Evolutionary conservation across 2,113 vertebrate genomes (phyloP).

Genomic region (Mus musculus): DNA sequence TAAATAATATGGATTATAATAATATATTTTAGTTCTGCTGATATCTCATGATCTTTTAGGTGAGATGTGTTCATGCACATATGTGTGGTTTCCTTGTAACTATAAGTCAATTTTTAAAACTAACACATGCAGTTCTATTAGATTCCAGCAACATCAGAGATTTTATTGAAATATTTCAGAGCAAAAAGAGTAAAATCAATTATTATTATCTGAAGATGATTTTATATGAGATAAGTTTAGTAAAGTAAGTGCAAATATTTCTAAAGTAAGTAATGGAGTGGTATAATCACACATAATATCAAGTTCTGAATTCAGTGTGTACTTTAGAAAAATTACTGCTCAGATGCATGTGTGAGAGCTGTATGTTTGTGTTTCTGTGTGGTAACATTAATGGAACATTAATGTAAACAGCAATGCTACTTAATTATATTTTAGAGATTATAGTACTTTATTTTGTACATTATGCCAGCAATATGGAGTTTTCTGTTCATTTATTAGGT

Average conservation of each 20-base stretch:
- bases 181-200: not conserved
- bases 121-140: not conserved
- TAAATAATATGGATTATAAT: not conserved
- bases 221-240: not conserved
- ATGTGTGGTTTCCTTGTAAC: not conserved
- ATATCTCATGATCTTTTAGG: not conserved
- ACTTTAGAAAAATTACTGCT: not conserved
- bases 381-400: not conserved
- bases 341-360: not conserved
- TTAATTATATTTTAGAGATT: not conserved
- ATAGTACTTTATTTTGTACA: not conserved
- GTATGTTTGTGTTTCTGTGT: not conserved
- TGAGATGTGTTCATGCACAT: not conserved
- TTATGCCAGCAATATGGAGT: not conserved
- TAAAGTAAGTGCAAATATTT: not conserved
- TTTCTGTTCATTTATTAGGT: conserved; percentile 15
- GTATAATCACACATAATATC: not conserved
- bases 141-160: not conserved
- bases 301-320: not conserved
- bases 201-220: not conserved
- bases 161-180: not conserved
- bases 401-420: not conserved
- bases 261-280: not conserved
- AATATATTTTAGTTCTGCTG: not conserved
- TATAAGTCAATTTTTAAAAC: not conserved